Base-by-base conservation (phyloP, 2,113 vertebrate genomes). In the Castor canadensis region DNA sequence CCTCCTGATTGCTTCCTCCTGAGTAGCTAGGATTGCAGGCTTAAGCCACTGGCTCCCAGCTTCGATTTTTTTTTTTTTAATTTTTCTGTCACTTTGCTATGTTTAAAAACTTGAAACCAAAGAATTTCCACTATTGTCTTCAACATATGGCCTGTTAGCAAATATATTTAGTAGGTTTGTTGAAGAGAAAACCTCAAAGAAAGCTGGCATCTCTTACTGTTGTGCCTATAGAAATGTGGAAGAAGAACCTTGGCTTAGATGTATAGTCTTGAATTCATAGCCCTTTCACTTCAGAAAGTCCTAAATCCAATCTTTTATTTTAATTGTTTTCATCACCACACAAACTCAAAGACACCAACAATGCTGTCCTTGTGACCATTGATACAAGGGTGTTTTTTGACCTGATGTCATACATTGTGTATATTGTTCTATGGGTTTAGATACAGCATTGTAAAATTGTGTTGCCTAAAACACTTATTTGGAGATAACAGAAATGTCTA, bases 381-480 rank as follows among this genome's bases (percentile, higher is more conserved):
- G n/a, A 77, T 47, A 32, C 11, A 11, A 58, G 88, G 91, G 5
- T 8, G 9, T 89, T 1, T 72, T 71, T 22, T 77, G 69, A 56
- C 9, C 12, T 64, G 8, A 10, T 30, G 1, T 76, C 28, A 3
- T 20, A 35, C 0, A 1, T 26, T 52, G 9, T 4, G 16, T 43
- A 3, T 77, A 64, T 38, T 88, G 32, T 82, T 43, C 24, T 64
- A n/a, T 38, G 4, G 15, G 52, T 62, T 35, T 67, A 73, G 43
- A 54, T 38, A 20, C 9, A 47, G 1, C 49, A 69, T 77, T 73
- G 49, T 66, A 58, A 58, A 76, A 56, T 40, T 83, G 4, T 67
- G 38, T 10, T 7, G 69, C 32, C 1, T 72, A 28, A 67, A 73
- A 69, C 49, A 73, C 9, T 94, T 84, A 80, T 40, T 40, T 32